Conservation (phyloP, 2,797 vertebrate genomes). For the Takifugu rubripes region DNA sequence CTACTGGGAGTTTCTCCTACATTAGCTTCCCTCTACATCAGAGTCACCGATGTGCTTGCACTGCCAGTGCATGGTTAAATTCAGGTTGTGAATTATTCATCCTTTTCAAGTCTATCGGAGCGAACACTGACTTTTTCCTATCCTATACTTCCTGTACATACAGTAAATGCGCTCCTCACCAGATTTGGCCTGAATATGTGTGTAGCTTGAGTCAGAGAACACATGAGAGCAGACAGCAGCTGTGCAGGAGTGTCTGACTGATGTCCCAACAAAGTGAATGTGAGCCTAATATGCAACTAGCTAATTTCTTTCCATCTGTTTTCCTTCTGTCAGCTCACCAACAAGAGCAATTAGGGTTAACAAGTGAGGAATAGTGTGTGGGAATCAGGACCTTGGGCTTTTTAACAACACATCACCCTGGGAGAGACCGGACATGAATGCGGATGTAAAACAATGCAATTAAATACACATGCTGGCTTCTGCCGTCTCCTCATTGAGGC, state of each 20-base stretch:
- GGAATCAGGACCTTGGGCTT: slow-evolving; percentile 57
- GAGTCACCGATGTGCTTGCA: slow-evolving; percentile 63
- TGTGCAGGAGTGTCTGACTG: slow-evolving; percentile 65
- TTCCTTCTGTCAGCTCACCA: slow-evolving; percentile 59
- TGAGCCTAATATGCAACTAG: slow-evolving; percentile 65
- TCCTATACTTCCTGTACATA: slow-evolving; percentile 46
- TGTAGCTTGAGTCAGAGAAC: slow-evolving; percentile 58
- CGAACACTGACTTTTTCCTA: slow-evolving; percentile 75
- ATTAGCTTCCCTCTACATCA: slow-evolving; percentile 87
- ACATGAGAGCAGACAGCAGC: not conserved
- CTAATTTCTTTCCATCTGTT: slow-evolving; percentile 54
- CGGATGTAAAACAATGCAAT: slow-evolving; percentile 81
- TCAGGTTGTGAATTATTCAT: slow-evolving; percentile 98
- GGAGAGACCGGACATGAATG: slow-evolving; percentile 68
- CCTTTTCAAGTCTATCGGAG: slow-evolving; percentile 62
- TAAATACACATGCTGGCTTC: slow-evolving; percentile 66
- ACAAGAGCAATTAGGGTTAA: slow-evolving; percentile 79
- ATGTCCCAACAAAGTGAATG: slow-evolving; percentile 74
- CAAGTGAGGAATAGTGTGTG: slow-evolving; percentile 64
- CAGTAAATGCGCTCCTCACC: slow-evolving; percentile 25
- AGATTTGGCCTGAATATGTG: slow-evolving; percentile 69
- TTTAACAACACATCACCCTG: slow-evolving; percentile 75
- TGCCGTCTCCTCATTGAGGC: slow-evolving; percentile 51
- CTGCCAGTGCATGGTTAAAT: slow-evolving; percentile 69
- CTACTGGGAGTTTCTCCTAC: slow-evolving; percentile 86